Base-by-base conservation (phyloP, 2,113 vertebrate genomes). In the Egretta garzetta region DNA sequence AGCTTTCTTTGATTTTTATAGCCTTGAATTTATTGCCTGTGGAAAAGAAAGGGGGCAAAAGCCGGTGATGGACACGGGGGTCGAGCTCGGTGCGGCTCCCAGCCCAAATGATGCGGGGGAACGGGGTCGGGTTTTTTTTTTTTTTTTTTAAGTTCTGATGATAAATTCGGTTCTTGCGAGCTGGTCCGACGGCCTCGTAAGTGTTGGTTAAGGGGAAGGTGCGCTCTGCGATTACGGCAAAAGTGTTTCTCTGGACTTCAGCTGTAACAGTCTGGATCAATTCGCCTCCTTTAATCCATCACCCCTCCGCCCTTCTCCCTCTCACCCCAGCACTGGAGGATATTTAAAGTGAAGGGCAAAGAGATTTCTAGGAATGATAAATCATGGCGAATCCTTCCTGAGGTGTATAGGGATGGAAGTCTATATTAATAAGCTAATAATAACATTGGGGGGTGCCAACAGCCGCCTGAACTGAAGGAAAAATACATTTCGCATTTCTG, bases 1-100 rank as follows among this genome's bases (percentile, higher is more conserved):
- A 98, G 98, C 97, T 97, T 96, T 95, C 97, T 98, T 98, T 98
- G 95, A 94, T 98, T 98, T 98, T 99, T 99, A 99, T 98, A 98
- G 98, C 96, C 96, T 94, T 98, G 97, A 82, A 98, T 98, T 99
- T 99, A 99, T 98, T 98, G 98, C 98, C 98, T 97, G 98, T 98
- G 96, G 97, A 97, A 96, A 97, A 96, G 95, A 96, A 97, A 92
- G 7, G 56, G 80, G 77, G 76, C 9, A 16, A 37, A 79, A 33
- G 59, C 20, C 23, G n/a, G 13, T 82, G 73, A 52, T 56, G 59
- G 73, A 72, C 50, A 6, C 26, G 26, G 49, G 49, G 33, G 4
- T 23, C 12, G 30, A 30, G 74, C 24, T 37, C 56, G n/a, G 35
- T 13, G 60, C 39, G 45, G 85, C 12, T 66, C 49, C 80, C 39